phyloP scores from a whole-genome alignment of 2,888 invertebrate species.

The Lasioglossum zephyrum region DNA sequence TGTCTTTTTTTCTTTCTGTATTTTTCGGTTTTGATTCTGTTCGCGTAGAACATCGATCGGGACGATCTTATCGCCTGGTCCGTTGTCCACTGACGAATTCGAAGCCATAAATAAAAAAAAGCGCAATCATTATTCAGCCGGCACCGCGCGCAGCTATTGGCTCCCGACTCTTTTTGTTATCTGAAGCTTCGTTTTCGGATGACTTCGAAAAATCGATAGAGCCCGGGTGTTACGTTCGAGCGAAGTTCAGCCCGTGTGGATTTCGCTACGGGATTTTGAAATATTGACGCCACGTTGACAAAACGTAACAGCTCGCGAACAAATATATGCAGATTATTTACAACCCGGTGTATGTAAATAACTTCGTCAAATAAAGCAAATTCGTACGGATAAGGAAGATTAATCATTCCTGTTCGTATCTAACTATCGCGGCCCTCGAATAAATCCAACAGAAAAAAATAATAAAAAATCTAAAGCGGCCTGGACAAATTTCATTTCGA shows the following conservation, averaged over 20 bases:
- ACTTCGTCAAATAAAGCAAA: conserved; percentile 7
- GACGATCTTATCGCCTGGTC: background rate
- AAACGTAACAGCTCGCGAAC: conserved; percentile 10
- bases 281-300: conserved; percentile 11
- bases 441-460: background rate
- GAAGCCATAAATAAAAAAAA: conserved; percentile 13
- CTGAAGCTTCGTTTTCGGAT: conserved; percentile 12
- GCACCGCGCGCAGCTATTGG: background rate
- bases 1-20: background rate
- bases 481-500: background rate
- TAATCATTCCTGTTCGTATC: conserved; percentile 7
- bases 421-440: background rate
- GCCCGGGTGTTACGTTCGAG: conserved; percentile 1
- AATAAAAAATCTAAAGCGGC: background rate
- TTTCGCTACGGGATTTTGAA: background rate
- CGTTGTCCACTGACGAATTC: conserved; percentile 7
- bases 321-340: conserved; percentile 10
- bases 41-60: background rate
- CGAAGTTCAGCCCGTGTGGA: background rate
- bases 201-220: conserved; percentile 17
- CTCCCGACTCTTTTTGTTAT: background rate
- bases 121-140: conserved; percentile 3
- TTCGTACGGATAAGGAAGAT: conserved; percentile 7
- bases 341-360: background rate
- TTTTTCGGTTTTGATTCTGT: background rate